Base-by-base conservation (phyloP, 2,888 invertebrate species). In the Parnassius orleans region DNA sequence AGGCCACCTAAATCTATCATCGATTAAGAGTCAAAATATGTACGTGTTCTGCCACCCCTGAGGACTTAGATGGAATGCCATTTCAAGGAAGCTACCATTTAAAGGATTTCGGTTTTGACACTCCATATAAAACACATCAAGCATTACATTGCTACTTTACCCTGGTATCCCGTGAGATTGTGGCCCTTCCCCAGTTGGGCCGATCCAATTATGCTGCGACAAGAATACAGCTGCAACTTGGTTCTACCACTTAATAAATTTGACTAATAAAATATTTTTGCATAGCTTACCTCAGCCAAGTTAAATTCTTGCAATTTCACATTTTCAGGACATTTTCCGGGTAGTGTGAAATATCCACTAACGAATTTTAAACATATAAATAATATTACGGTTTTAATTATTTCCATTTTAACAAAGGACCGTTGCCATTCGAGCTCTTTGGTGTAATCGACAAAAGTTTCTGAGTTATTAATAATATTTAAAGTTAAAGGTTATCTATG, bases 251-350 rank as follows among this genome's bases (percentile, higher is more conserved):
- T 12, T 53, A 3, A 19, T 3, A 53, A 12, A 11, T 10, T 24
- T 33, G 2, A 53, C 15, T 52, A 41, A 11, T 41, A n/a, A 44
- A 33, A 33, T 33, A 33, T 33, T 2, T 33, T 7, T 15, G 2
- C 41, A 57, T 60, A 69, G 80, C 85, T 72, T 73, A 88, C 88
- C 65, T 86, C 84, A 24, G 78, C 78, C n/a, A 87, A 66, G 60
- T 76, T 72, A 47, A 88, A 87, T 61, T 84, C 72, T 65, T 85
- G 76, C 24, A 83, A 66, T 41, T 71, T 68, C 1, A 87, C 77
- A 69, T 78, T 79, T 55, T 84, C 81, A 0, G 87, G 88, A 68
- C 88, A 88, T 69, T 80, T 80, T 15, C 87, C 88, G 0, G 81
- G 78, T 52, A 83, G 64, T 2, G 86, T 88, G 10, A 87, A 88